Percentiles rank a stretch among this genome's conserved stretches.
phyloP scores from a whole-genome alignment of 2,113 vertebrate species.

The Camelus dromedarius region DNA sequence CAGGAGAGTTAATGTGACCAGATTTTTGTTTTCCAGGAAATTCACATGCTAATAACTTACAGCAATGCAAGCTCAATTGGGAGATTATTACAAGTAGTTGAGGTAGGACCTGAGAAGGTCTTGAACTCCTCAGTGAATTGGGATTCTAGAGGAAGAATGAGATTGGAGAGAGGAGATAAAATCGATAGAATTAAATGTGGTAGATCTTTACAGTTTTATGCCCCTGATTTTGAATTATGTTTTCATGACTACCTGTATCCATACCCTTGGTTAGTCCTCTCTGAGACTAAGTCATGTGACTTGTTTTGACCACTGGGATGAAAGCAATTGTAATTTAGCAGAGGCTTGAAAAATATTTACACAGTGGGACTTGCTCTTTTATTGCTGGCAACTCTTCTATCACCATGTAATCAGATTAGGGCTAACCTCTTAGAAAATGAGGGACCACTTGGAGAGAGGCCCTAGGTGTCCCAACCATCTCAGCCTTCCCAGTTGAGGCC shows the following conservation, averaged over 20 bases:
- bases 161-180: background rate
- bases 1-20: background rate
- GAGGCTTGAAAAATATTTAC: background rate
- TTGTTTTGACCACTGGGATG: background rate
- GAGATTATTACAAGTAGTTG: background rate
- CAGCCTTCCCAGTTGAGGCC: background rate
- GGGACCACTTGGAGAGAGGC: background rate
- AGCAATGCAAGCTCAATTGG: background rate
- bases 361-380: background rate
- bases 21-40: constrained; percentile 1
- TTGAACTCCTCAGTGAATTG: constrained; percentile 29
- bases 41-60: background rate
- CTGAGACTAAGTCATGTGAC: background rate
- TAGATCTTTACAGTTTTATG: background rate
- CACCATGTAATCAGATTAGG: background rate
- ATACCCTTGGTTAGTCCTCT: background rate
- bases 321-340: constrained; percentile 12
- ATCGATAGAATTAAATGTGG: background rate
- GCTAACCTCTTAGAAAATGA: background rate
- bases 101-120: background rate
- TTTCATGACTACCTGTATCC: background rate
- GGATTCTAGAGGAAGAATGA: background rate
- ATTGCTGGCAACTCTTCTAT: background rate
- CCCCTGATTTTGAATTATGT: background rate
- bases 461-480: background rate